Evolutionary conservation across 2,797 vertebrate genomes (phyloP).

Genomic region (Gymnothorax reevesii): DNA sequence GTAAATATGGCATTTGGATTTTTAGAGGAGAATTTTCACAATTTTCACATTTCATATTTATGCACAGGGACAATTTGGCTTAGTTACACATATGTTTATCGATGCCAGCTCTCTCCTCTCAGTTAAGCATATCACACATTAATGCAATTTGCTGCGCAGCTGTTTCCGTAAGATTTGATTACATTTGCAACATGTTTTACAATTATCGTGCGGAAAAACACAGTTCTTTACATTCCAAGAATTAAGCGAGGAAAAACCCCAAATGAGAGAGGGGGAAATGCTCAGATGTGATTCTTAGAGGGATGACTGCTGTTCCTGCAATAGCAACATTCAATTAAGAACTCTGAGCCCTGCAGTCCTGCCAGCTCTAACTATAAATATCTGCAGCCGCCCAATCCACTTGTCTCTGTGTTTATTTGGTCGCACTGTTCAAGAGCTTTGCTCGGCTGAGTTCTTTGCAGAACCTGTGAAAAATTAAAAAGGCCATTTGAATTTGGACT

Average conservation of each 20-base stretch:
- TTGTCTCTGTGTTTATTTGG: conserved; percentile 64
- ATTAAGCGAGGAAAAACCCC: conserved; percentile 42
- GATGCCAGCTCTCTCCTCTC: neutral
- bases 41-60: neutral
- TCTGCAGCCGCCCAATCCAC: conserved; percentile 54
- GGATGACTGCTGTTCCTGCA: conserved; percentile 50
- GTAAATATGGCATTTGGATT: neutral
- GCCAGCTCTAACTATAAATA: conserved; percentile 68
- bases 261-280: conserved; percentile 42
- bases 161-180: conserved; percentile 41
- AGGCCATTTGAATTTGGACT: conserved; percentile 21
- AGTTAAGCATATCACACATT: conserved; percentile 35
- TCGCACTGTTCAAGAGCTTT: conserved; percentile 54
- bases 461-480: conserved; percentile 40
- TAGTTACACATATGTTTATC: neutral
- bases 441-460: conserved; percentile 32
- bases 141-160: conserved; percentile 39
- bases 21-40: neutral
- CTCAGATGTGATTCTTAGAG: conserved; percentile 52
- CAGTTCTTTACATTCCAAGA: conserved; percentile 19
- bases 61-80: neutral
- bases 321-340: conserved; percentile 67
- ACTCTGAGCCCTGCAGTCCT: conserved; percentile 56
- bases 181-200: conserved; percentile 37
- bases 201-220: conserved; percentile 43